Percentiles rank a stretch among this genome's conserved stretches.
Evolutionary conservation across 2,888 invertebrate species (phyloP).

Genomic region (Chloromyia formosa): DNA sequence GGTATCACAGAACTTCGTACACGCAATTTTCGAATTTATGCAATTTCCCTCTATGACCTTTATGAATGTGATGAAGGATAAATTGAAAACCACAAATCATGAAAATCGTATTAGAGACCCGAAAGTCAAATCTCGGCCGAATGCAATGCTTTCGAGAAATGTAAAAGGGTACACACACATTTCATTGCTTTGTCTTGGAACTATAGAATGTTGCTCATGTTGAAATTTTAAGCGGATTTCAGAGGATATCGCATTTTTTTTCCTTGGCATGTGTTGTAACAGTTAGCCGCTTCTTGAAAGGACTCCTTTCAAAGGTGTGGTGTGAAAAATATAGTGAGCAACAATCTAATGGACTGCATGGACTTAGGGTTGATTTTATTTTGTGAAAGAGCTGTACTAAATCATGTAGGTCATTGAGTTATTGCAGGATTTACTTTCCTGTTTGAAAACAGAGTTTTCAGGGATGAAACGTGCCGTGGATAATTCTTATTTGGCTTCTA

Average conservation of each 20-base stretch:
- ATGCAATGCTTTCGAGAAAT: not conserved
- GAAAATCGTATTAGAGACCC: conserved; percentile 49
- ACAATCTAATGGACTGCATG: not conserved
- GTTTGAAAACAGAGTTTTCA: not conserved
- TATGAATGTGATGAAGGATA: conserved; percentile 46
- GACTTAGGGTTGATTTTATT: not conserved
- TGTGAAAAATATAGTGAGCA: conserved; percentile 27
- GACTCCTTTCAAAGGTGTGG: conserved; percentile 17
- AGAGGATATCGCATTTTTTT: conserved; percentile 16
- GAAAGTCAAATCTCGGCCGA: conserved; percentile 6
- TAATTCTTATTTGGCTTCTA: too few relatives aligned
- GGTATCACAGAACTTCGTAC: not conserved
- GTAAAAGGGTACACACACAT: not conserved
- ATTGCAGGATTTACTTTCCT: not conserved
- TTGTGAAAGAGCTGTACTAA: not conserved
- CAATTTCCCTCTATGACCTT: conserved; percentile 49
- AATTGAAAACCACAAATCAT: conserved; percentile 52
- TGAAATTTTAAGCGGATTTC: conserved; percentile 42
- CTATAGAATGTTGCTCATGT: conserved; percentile 36
- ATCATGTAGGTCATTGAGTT: not conserved
- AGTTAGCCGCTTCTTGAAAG: conserved; percentile 8
- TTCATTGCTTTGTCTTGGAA: not conserved
- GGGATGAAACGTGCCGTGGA: too few relatives aligned
- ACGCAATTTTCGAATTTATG: conserved; percentile 42
- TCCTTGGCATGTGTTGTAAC: conserved; percentile 3